These are phyloP conservation scores for Tetragonula carbonaria DNA, from an alignment of 2,888 invertebrate species.

Conservation along the genomic window DNA sequence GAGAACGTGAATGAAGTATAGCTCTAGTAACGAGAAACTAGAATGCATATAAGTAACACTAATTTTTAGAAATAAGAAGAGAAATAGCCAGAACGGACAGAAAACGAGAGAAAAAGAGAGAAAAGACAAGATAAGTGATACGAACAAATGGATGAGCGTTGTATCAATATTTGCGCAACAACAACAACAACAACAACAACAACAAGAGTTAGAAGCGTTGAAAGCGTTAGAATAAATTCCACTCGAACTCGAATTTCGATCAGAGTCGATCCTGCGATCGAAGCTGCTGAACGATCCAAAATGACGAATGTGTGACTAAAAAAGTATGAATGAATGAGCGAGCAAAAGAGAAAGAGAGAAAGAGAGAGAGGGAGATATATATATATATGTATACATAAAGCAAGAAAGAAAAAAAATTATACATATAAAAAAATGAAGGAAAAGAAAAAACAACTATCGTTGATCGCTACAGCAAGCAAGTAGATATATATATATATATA, in stretches of 20 bases:
- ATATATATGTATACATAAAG: slow-evolving; percentile 56
- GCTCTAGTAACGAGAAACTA: slow-evolving; percentile 8
- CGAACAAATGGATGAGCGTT: slow-evolving; percentile 69
- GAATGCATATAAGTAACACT: slow-evolving; percentile 62
- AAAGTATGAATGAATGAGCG: slow-evolving; percentile 14
- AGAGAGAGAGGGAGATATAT: slow-evolving; percentile 30
- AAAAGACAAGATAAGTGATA: slow-evolving; percentile 20
- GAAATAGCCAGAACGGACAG: neutral
- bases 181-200: slow-evolving; percentile 8
- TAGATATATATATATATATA: slow-evolving; percentile 66
- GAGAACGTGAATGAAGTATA: slow-evolving; percentile 1
- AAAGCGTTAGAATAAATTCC: slow-evolving; percentile 22
- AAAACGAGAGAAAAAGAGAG: neutral
- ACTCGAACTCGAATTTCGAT: slow-evolving; percentile 38
- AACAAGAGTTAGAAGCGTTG: slow-evolving; percentile 38
- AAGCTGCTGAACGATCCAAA: slow-evolving; percentile 39
- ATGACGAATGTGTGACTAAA: slow-evolving; percentile 26
- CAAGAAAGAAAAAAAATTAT: slow-evolving; percentile 37
- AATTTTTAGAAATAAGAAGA: slow-evolving; percentile 22
- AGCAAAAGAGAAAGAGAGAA: neutral
- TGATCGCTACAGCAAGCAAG: slow-evolving; percentile 70
- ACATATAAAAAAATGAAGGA: slow-evolving; percentile 42
- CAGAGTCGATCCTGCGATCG: slow-evolving; percentile 35
- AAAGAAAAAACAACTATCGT: slow-evolving; percentile 62
- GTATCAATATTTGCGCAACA: slow-evolving; percentile 80